A percentile compares a stretch with the other conserved stretches of the same genome.
phyloP scores from a whole-genome alignment of 2,888 invertebrate species.

The Zonitis immaculata region DNA sequence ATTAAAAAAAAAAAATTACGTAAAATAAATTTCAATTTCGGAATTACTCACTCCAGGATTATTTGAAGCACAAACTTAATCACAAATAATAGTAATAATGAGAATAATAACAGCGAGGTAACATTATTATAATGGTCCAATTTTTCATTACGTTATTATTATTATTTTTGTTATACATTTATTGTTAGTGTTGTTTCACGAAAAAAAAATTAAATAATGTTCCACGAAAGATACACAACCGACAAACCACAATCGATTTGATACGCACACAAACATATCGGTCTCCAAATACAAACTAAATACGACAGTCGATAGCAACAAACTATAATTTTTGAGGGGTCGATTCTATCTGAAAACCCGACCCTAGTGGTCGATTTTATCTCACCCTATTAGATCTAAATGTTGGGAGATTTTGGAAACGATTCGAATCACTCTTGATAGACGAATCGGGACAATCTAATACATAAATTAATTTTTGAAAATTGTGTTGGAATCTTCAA shows the following conservation, averaged over 20 bases:
- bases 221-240: background rate
- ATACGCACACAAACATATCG: background rate
- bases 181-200: background rate
- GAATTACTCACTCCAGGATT: background rate
- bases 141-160: background rate
- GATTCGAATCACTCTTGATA: no score
- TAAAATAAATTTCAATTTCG: no score
- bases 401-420: no score
- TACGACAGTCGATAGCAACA: background rate
- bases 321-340: background rate
- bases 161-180: background rate
- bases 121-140: background rate
- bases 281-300: background rate
- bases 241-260: background rate
- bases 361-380: background rate
- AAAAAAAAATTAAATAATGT: background rate
- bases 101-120: background rate
- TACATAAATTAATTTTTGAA: no score
- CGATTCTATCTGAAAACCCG: background rate
- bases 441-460: no score
- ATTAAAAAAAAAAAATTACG: no score
- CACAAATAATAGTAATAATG: background rate
- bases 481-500: no score
- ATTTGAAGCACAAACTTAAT: background rate
- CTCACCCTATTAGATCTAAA: background rate